A percentile compares a stretch with the other conserved stretches of the same genome.
Evolutionary conservation across 1,140 invertebrate genomes (phyloP).

Genomic region (Cydia strobilella): DNA sequence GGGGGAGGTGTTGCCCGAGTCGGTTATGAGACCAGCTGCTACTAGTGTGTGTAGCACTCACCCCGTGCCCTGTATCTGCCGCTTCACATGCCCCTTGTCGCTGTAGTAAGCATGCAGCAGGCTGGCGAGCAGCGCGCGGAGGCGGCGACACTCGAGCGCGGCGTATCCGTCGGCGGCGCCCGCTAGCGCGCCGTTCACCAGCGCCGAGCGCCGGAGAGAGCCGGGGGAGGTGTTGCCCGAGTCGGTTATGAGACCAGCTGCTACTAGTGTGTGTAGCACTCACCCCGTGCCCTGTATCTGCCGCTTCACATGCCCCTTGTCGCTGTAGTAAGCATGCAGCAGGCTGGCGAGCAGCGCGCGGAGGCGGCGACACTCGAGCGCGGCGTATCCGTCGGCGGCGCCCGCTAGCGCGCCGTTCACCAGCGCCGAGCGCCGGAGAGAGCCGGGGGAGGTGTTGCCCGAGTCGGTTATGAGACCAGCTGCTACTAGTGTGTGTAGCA

Average conservation of each 20-base stretch:
- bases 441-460: constrained; percentile 54
- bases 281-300: constrained; percentile 84
- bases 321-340: constrained; percentile 94
- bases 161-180: no score
- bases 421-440: constrained; percentile 66
- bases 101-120: constrained; percentile 95
- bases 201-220: constrained; percentile 60
- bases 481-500: constrained; percentile 48
- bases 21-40: constrained; percentile 50
- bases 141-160: constrained; percentile 57
- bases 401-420: constrained; percentile 72
- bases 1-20: constrained; percentile 53
- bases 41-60: constrained; percentile 46
- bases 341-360: constrained; percentile 79
- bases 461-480: constrained; percentile 66
- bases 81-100: constrained; percentile 97
- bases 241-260: constrained; percentile 65
- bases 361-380: constrained; percentile 61
- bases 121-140: constrained; percentile 70
- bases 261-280: constrained; percentile 50
- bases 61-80: constrained; percentile 85
- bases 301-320: constrained; percentile 97
- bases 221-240: constrained; percentile 57
- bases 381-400: constrained; percentile 68
- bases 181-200: no score